These are phyloP conservation scores for Microchirus variegatus DNA, from an alignment of 2,797 vertebrate genomes.

Conservation along the genomic window DNA sequence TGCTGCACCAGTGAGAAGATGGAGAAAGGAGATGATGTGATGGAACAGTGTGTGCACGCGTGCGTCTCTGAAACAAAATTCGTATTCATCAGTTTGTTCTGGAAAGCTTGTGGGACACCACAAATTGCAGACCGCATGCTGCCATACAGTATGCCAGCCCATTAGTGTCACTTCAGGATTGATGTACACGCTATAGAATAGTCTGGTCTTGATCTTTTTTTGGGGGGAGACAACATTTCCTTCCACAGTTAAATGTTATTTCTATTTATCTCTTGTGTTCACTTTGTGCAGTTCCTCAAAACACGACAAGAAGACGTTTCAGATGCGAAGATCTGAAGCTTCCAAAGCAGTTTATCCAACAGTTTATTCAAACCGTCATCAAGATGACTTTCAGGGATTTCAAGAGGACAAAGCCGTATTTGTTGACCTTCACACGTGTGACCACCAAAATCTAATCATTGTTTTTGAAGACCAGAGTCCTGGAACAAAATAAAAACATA, in stretches of 20 bases:
- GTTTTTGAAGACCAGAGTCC: too few relatives aligned
- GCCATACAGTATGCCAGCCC: background rate
- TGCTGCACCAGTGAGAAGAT: conserved; percentile 21
- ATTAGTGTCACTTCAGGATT: background rate
- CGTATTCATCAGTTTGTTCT: conserved; percentile 51
- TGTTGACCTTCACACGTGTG: too few relatives aligned
- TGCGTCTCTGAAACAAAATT: conserved; percentile 31
- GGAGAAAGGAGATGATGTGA: conserved; percentile 21
- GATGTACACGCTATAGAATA: background rate
- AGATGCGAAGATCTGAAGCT: too few relatives aligned
- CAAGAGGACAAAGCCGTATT: too few relatives aligned
- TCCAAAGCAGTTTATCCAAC: too few relatives aligned
- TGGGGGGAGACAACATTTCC: too few relatives aligned
- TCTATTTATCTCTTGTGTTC: background rate
- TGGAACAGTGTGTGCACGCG: background rate
- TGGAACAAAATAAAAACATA: conserved; percentile 9
- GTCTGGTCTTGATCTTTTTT: background rate
- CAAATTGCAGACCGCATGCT: conserved; percentile 11
- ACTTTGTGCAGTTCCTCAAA: too few relatives aligned
- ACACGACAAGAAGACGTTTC: too few relatives aligned
- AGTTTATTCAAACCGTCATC: too few relatives aligned
- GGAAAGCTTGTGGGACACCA: conserved; percentile 22
- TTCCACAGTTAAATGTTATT: background rate
- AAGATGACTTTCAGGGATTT: too few relatives aligned
- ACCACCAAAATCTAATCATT: conserved; percentile 9